Evolutionary conservation across 1,140 invertebrate species (phyloP), one percentile per base, ranked within the genome.

Genomic region (Vollenhovia emeryi): DNA sequence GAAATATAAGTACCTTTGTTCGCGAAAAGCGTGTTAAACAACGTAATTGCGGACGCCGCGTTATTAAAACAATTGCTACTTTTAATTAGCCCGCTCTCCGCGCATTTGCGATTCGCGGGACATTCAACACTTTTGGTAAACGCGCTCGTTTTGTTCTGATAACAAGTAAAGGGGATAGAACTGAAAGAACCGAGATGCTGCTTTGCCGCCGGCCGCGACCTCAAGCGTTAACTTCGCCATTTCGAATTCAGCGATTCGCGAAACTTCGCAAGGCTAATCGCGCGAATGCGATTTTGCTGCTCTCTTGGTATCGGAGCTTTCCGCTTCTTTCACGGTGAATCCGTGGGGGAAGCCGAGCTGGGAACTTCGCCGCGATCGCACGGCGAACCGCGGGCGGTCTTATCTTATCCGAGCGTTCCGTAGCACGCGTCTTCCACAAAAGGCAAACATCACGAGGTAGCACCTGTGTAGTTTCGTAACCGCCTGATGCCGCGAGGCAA

Each of bases 211-310:
- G 45, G 1, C 7, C 62, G 48, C 24, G 33, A 55, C 3, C 6
- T 57, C 9, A 68, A 79, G 21, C 40, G 60, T 79, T 59, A 86
- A 79, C 73, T 73, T 78, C 60, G 64, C 84, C 59, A 87, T 89
- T n/a, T 90, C 52, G 55, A 11, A 45, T 9, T 84, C 87, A 80
- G 73, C 57, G 89, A 80, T 79, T 71, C 87, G 85, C 66, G 59
- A 84, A 89, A 87, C 71, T 87, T 90, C 24, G 68, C 43, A 45
- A 64, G 40, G 55, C 86, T 90, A 90, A 90, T 90, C 90, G 85
- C 80, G 59, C 48, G 87, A 79, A 90, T 84, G 66, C 15, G 55
- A 33, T 83, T 75, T 71, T 55, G 52, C 60, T 50, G 60, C 43
- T 45, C 64, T 59, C 59, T 86, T 82, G 73, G 80, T 85, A 85